Evolutionary conservation across 2,113 vertebrate species (phyloP), one percentile per base, ranked within the genome.

Genomic region (Herpailurus yagouaroundi): DNA sequence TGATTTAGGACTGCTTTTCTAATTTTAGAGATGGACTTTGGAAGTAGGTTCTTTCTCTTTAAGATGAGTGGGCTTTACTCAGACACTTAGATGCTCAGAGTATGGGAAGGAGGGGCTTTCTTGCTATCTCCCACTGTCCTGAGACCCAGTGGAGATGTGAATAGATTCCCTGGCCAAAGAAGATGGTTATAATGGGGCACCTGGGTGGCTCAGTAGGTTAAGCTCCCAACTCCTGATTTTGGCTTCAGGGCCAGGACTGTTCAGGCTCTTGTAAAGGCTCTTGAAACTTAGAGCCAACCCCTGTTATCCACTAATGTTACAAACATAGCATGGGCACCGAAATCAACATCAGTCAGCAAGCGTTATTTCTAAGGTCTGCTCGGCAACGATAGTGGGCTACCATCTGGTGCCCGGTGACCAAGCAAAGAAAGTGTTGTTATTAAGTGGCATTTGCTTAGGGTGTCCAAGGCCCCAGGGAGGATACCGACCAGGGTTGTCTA

Each of bases 1-100:
- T 84, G 81, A n/a, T 57, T 85, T 66, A 76, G 69, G 71, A 33
- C 29, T 74, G n/a, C 31, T 55, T 94, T 97, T 81, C 29, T 76
- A 45, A 81, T 97, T 64, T 25, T n/a, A 69, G 57, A 81, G 29
- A 21, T 57, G 23, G 33, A 71, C 14, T 31, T 80, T n/a, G 27
- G 55, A 94, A 48, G 12, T 63, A 48, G 36, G 74, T 41, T 60
- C 12, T 83, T 73, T 90, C 48, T 86, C 31, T 69, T 89, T 77
- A 36, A 77, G 89, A 86, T 38, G 25, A 92, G 15, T 21, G 15
- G 48, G 11, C 48, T 90, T 93, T 89, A 57, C 19, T 25, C 18
- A 68, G 89, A 79, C 16, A 12, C 38, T 87, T 25, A 13, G 55
- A 12, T 29, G 3, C 31, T 87, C 25, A 9, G 16, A 15, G 29